Evolutionary conservation across 2,888 invertebrate genomes (phyloP), one percentile per base, ranked within the genome.

Genomic region (Pediacus dermestoides): DNA sequence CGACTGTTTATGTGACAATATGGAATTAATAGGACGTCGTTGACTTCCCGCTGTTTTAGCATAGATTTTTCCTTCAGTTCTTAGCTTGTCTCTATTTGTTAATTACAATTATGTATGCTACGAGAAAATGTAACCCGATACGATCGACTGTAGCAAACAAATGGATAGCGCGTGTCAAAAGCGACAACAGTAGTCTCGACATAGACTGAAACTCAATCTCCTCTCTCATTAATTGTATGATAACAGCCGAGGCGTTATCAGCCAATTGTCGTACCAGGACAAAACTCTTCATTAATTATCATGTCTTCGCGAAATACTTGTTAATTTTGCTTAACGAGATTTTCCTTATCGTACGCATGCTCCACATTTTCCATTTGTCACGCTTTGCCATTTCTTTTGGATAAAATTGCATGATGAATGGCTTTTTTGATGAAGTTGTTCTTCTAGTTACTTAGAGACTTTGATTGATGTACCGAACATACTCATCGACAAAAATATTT

Each of bases 241-340:
- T 65, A 65, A 61, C 9, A 23, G 23, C 58, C 46, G 52, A 39
- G 44, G 50, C 52, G 58, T 61, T 64, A 63, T 63, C 62, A 48
- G 58, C 39, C 55, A 57, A 61, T 65, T 63, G 62, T 61, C 60
- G 53, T 47, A 50, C 49, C 46, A 51, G 42, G 58, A 61, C 60
- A 61, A 61, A 63, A 61, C 58, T 59, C 54, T 61, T 60, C 64
- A 65, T 66, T 63, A 64, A 64, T 66, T 66, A 64, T 63, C 45
- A 50, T 57, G 62, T 61, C 61, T 60, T 53, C 57, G 54, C 58
- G 57, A 57, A 63, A 58, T 63, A 57, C 60, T 58, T 60, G 64
- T 64, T 63, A 65, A 64, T 65, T 63, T 46, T 52, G 54, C 44
- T 53, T 60, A 60, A 60, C 61, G 56, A 60, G 61, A 55, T 59